Base-by-base conservation (phyloP, 2,113 vertebrate species). In the Xenopus laevis region DNA sequence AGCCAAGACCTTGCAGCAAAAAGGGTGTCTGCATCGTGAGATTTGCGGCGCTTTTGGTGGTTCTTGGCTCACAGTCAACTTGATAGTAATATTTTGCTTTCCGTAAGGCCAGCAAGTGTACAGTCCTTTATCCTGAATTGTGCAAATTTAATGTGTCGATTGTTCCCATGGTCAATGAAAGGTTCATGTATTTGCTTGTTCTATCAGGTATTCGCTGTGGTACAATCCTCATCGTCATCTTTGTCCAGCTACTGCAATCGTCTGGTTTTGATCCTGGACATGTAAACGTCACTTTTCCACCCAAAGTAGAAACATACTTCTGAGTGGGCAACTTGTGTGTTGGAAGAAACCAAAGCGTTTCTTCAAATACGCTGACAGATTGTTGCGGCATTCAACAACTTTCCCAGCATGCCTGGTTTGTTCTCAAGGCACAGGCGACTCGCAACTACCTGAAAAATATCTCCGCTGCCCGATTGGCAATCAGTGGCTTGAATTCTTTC, bases 71-170 rank as follows among this genome's bases (percentile, higher is more conserved):
- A 65, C 15, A 2, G 79, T 53, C 47, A 99, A 89, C 1, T 81
- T 86, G 71, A 98, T 91, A 46, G 93, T 0, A 92, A 92, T 0
- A 89, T n/a, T 81, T 20, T 46, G 46, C 15, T 45, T 71, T 0
- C 96, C 94, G 58, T 95, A 83, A 17, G 90, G 84, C 97, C 97
- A 99, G 88, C 97, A 98, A 81, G 85, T 89, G 81, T 96, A 98
- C 17, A 81, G 84, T 40, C 89, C 96, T 68, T 47, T 62, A 74
- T 95, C 93, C 0, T 62, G 53, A 21, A 4, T 47, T 11, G 79
- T 16, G 92, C 65, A 0, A 78, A 86, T 18, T 57, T 85, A 61
- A 98, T 88, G 79, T 95, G 87, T 47, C 98, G 89, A 55, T 97
- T 91, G 81, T 95, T 87, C 15, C 95, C 94, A 0, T 88, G 82